Conservation (phyloP, 2,797 vertebrate species). For the Lagocephalus sceleratus region DNA sequence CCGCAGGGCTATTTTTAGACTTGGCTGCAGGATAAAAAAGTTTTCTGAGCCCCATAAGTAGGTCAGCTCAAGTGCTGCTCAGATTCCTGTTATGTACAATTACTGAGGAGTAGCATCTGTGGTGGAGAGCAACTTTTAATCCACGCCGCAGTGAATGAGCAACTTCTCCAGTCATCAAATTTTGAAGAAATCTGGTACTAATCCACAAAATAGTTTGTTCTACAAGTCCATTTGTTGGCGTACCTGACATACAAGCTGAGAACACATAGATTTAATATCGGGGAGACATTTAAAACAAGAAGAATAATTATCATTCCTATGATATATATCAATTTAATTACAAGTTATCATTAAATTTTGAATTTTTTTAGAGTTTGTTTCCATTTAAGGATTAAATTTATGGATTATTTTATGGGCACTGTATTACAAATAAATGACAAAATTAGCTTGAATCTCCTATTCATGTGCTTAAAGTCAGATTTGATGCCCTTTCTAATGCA, state of each 20-base stretch:
- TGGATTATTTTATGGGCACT: no score
- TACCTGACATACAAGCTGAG: slow-evolving; percentile 29
- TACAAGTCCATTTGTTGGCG: slow-evolving; percentile 24
- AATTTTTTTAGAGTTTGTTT: no score
- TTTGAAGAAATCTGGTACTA: slow-evolving; percentile 29
- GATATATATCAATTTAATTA: no score
- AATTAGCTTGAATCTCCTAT: no score
- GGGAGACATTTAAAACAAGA: neutral
- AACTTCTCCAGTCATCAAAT: slow-evolving; percentile 41
- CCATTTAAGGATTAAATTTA: no score
- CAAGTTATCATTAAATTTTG: no score
- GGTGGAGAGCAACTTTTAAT: slow-evolving; percentile 72
- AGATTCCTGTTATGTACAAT: slow-evolving; percentile 77
- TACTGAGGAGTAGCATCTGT: slow-evolving; percentile 72
- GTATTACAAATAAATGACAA: no score
- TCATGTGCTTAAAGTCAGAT: no score
- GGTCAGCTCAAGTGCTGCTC: slow-evolving; percentile 77
- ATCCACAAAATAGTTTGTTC: slow-evolving; percentile 54
- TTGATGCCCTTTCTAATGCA: neutral
- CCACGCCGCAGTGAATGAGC: slow-evolving; percentile 59
- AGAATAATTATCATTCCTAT: no score
- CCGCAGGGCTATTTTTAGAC: slow-evolving; percentile 79
- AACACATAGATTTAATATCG: slow-evolving; percentile 28
- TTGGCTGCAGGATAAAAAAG: slow-evolving; percentile 78
- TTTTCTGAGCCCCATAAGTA: slow-evolving; percentile 79